A percentile compares a stretch with the other conserved stretches of the same genome.
Evolutionary conservation across 2,113 vertebrate genomes (phyloP).

Genomic region (Pollachius pollachius): DNA sequence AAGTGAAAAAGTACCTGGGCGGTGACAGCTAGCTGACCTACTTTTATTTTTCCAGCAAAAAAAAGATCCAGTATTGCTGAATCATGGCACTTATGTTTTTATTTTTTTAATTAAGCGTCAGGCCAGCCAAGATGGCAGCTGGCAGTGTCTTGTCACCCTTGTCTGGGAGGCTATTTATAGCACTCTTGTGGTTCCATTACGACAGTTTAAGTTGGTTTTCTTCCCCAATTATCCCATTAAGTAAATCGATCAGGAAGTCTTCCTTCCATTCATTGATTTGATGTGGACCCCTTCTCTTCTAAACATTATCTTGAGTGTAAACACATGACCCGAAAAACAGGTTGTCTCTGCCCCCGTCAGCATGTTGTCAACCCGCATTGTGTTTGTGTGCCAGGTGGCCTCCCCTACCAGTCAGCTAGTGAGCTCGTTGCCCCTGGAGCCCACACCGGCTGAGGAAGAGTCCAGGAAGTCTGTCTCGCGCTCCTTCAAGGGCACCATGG

Average conservation of each 20-base stretch:
- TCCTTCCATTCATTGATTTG: too few relatives aligned
- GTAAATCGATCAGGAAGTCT: too few relatives aligned
- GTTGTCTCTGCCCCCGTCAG: background rate
- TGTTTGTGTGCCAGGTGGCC: conserved; percentile 55
- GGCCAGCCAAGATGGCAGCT: conserved; percentile 15
- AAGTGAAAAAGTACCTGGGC: too few relatives aligned
- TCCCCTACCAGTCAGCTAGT: conserved; percentile 67
- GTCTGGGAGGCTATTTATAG: conserved; percentile 34
- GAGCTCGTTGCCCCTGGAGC: conserved; percentile 77
- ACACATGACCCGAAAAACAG: background rate
- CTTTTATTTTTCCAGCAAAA: too few relatives aligned
- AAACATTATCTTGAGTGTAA: background rate
- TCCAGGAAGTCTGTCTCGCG: conserved; percentile 82
- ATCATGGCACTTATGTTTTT: too few relatives aligned
- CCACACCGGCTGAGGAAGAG: conserved; percentile 85
- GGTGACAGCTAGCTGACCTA: background rate
- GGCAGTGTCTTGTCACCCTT: conserved; percentile 22
- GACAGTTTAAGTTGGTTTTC: too few relatives aligned
- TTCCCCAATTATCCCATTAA: too few relatives aligned
- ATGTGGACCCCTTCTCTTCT: background rate
- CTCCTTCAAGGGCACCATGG: conserved; percentile 83
- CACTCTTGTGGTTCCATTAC: conserved; percentile 2
- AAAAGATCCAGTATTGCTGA: too few relatives aligned
- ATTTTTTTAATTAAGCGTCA: conserved; percentile 8
- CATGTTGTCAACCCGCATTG: background rate